Percentiles rank a stretch among this genome's conserved stretches.
Evolutionary conservation across 2,888 invertebrate species (phyloP).

Genomic region (Synergus itoensis): DNA sequence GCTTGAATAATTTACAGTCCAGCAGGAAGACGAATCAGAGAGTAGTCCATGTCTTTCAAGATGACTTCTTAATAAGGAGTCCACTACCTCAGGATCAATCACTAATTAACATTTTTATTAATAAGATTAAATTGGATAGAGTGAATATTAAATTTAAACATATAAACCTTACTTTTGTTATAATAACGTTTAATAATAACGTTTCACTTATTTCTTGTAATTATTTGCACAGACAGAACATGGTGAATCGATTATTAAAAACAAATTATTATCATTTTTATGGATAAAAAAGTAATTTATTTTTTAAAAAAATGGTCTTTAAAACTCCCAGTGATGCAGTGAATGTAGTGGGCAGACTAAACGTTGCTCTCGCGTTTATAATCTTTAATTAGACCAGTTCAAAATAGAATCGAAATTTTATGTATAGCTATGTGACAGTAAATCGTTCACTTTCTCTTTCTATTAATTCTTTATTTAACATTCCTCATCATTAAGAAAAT

Average conservation of each 20-base stretch:
- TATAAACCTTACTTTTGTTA: background rate
- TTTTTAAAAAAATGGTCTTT: background rate
- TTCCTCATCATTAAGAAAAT: background rate
- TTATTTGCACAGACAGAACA: background rate
- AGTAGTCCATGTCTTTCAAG: conserved; percentile 58
- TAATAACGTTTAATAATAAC: background rate
- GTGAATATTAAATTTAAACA: background rate
- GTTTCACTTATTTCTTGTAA: background rate
- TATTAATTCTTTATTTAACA: background rate
- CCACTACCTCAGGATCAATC: conserved; percentile 58
- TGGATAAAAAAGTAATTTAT: background rate
- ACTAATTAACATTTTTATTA: background rate
- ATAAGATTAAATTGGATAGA: background rate
- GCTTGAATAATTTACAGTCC: conserved; percentile 82
- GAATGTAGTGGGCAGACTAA: background rate
- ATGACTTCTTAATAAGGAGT: conserved; percentile 60
- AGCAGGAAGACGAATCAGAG: conserved; percentile 64
- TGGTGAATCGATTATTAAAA: background rate
- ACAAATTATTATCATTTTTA: background rate
- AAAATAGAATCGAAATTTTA: conserved; percentile 24
- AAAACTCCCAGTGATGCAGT: background rate
- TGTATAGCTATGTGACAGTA: background rate
- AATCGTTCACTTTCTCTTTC: background rate
- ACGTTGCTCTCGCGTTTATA: background rate
- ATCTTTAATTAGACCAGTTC: conserved; percentile 25